Evolutionary conservation across 2,888 invertebrate genomes (phyloP), one percentile per base, ranked within the genome.

Genomic region (Ophioninae sp.): DNA sequence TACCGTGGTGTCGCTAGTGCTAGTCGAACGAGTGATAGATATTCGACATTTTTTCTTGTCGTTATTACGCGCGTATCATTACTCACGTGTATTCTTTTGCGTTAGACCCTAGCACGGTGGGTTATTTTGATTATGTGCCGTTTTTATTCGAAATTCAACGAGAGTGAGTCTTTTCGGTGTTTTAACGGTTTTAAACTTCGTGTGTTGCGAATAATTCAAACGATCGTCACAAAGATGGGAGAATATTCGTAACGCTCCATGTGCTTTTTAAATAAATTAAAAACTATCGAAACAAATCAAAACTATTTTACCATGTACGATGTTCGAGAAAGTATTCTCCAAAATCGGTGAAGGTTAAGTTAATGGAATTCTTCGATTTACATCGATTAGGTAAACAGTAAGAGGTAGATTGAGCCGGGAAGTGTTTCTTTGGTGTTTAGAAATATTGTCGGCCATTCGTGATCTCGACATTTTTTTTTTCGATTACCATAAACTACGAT

Each of bases 1-100:
- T 59, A 59, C 59, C 1, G 41, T 41, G 30, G 30, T 30, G 30
- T 41, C 41, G 41, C 51, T 51, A 17, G 51, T 51, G 44, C 51
- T 51, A 61, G 44, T 41, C 58, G 20, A 41, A 41, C 17, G 37
- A 68, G 68, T 68, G 44, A 51, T 51, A 23, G 44, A 51, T 51
- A 17, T 51, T 51, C 13, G 17, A 51, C 13, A 6, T 51, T 51
- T 51, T 10, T 51, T 51, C 13, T 51, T 51, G 3, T 1, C 51
- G 6, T 13, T 17, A 13, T 51, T 17, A 17, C 51, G 3, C 17
- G 17, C 13, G 30, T 2, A 51, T 51, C 51, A 1, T 51, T 51
- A 51, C 51, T 51, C 17, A 2, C 51, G 51, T 51, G 51, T 51
- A 6, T 51, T 51, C 51, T 17, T 51, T 51, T 13, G 17, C 51